Conservation (phyloP, 1,140 invertebrate species). For the Homalodisca vitripennis region DNA sequence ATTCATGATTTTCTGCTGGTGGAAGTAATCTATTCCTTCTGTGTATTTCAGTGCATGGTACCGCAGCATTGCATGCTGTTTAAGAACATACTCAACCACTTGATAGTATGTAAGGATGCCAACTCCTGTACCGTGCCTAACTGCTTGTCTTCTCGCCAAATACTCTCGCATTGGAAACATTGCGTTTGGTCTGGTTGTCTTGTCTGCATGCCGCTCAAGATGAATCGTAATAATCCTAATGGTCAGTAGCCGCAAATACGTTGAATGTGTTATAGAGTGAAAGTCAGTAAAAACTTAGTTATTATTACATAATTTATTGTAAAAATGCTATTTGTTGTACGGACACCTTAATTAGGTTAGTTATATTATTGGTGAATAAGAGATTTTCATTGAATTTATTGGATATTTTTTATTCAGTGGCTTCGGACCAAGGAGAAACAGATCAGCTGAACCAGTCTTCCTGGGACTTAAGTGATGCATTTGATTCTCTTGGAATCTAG, state of each 20-base stretch:
- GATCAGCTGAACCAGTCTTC: too few relatives aligned
- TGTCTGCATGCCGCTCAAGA: slow-evolving; percentile 95
- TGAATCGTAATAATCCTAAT: slow-evolving; percentile 67
- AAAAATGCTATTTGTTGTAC: too few relatives aligned
- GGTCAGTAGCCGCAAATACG: slow-evolving; percentile 52
- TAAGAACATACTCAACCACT: slow-evolving; percentile 98
- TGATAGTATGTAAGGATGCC: slow-evolving; percentile 95
- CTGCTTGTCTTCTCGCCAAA: slow-evolving; percentile 97
- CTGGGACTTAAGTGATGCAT: too few relatives aligned
- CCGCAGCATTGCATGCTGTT: slow-evolving; percentile 99
- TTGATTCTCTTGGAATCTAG: too few relatives aligned
- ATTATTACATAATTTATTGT: too few relatives aligned
- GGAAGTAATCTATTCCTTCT: neutral
- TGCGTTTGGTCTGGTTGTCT: slow-evolving; percentile 94
- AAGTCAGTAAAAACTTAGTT: too few relatives aligned
- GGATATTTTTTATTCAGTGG: too few relatives aligned
- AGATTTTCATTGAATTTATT: too few relatives aligned
- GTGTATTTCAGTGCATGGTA: slow-evolving; percentile 68
- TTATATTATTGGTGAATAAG: too few relatives aligned
- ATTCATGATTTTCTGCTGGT: neutral
- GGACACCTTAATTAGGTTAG: too few relatives aligned
- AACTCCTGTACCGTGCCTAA: slow-evolving; percentile 89
- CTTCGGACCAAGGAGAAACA: too few relatives aligned
- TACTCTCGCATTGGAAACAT: slow-evolving; percentile 99
- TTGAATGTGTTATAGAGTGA: too few relatives aligned